phyloP scores from a whole-genome alignment of 2,113 vertebrate genomes.

The Garra rufa region DNA sequence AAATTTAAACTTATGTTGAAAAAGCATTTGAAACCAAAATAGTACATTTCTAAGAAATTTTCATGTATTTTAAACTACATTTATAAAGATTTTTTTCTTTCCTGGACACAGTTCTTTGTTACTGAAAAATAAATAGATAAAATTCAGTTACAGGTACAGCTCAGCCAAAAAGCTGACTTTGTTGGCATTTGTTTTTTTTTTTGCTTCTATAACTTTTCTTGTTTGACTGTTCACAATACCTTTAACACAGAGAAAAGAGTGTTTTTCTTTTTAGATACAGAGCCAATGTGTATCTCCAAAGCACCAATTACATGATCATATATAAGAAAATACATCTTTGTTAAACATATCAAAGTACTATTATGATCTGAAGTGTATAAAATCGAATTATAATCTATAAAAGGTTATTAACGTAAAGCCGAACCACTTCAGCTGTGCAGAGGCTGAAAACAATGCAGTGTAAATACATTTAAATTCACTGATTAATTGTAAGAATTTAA shows the following conservation, averaged over 20 bases:
- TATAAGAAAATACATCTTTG: not conserved
- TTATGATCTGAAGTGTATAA: not conserved
- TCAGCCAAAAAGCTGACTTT: too few relatives aligned
- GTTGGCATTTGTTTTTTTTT: not conserved
- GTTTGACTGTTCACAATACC: too few relatives aligned
- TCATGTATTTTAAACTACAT: too few relatives aligned
- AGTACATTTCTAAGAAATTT: too few relatives aligned
- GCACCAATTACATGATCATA: not conserved
- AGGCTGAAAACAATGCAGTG: constrained; percentile 75
- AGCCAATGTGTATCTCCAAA: not conserved
- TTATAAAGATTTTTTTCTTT: not conserved
- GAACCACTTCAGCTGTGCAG: constrained; percentile 91
- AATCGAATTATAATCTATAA: not conserved
- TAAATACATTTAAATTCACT: too few relatives aligned
- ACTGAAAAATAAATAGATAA: not conserved
- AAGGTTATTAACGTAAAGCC: constrained; percentile 91
- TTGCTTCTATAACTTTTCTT: not conserved
- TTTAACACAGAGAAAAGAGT: too few relatives aligned
- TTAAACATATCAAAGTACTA: not conserved
- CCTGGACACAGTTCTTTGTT: not conserved
- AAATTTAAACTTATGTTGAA: too few relatives aligned
- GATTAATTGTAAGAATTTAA: too few relatives aligned
- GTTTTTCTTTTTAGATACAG: not conserved
- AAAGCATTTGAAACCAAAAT: too few relatives aligned
- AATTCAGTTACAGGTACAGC: not conserved